Evolutionary conservation across 2,113 vertebrate species (phyloP).

Genomic region (Istiophorus platypterus): DNA sequence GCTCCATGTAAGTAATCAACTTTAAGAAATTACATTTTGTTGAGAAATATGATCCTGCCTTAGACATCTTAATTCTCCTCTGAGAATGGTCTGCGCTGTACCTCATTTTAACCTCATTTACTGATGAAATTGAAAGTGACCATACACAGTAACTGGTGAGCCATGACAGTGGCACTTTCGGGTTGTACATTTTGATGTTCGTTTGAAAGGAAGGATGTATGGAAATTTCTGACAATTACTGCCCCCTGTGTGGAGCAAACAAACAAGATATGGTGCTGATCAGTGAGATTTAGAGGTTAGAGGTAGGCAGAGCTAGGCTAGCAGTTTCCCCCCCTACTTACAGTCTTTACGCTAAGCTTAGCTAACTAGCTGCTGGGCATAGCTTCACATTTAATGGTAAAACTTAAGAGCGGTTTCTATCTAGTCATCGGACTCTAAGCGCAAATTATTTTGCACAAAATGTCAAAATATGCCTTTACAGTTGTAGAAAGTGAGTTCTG

Average conservation of each 20-base stretch:
- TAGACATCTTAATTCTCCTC: slow-evolving; percentile 47
- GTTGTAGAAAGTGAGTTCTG: too few species aligned
- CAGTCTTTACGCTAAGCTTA: neutral
- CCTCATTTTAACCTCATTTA: slow-evolving; percentile 17
- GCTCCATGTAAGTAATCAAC: slow-evolving; percentile 65
- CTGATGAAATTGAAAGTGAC: slow-evolving; percentile 46
- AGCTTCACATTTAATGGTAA: neutral
- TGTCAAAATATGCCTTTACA: too few species aligned
- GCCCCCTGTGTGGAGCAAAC: too few species aligned
- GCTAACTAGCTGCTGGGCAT: neutral
- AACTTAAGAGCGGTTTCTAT: too few species aligned
- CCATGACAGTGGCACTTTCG: neutral
- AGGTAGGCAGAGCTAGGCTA: too few species aligned
- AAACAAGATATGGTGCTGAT: too few species aligned
- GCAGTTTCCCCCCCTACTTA: too few species aligned
- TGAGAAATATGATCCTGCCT: slow-evolving; percentile 73
- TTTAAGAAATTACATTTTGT: slow-evolving; percentile 77
- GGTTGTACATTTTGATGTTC: neutral
- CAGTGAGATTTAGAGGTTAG: too few species aligned
- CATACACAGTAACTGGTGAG: neutral
- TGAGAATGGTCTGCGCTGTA: slow-evolving; percentile 3
- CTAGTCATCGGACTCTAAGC: too few species aligned
- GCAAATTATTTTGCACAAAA: too few species aligned
- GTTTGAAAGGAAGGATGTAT: slow-evolving; percentile 1
- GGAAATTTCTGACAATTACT: neutral